phyloP scores from a whole-genome alignment of 92 coral and sea anemone genomes.

The Paramuricea clavata region DNA sequence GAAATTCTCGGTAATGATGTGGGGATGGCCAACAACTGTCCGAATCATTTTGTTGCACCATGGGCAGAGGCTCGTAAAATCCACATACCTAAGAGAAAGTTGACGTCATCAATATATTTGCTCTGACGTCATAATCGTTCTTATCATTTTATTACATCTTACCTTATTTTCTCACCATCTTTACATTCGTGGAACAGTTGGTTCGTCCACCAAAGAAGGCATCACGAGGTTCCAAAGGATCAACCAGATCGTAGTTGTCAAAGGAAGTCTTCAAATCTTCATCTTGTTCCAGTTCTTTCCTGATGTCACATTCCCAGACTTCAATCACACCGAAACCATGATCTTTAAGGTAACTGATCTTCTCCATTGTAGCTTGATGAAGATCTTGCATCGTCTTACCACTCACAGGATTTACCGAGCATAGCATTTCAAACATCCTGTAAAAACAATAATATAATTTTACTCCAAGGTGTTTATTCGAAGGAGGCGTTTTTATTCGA shows the following conservation, averaged over 20 bases:
- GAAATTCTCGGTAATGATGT: slow-evolving; percentile 47
- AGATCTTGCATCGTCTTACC: slow-evolving; percentile 42
- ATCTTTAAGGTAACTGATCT: not conserved
- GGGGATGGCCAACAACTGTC: slow-evolving; percentile 54
- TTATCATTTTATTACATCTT: too few species aligned
- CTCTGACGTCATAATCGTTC: too few species aligned
- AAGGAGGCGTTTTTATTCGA: too few species aligned
- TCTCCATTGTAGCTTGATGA: slow-evolving; percentile 37
- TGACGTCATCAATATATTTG: too few species aligned
- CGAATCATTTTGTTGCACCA: slow-evolving; percentile 44
- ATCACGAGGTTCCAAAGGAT: slow-evolving; percentile 56
- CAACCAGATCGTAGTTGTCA: slow-evolving; percentile 21
- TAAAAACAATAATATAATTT: too few species aligned
- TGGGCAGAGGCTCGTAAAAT: slow-evolving; percentile 32
- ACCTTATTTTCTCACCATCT: slow-evolving; percentile 42
- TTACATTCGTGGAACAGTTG: slow-evolving; percentile 37
- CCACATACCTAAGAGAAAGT: not conserved
- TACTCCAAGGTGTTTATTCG: too few species aligned
- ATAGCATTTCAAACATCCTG: not conserved
- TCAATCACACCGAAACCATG: slow-evolving; percentile 43
- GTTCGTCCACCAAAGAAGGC: slow-evolving; percentile 53
- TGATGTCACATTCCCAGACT: slow-evolving; percentile 66
- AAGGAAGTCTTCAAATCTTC: slow-evolving; percentile 25
- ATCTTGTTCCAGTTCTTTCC: not conserved
- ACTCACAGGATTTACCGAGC: not conserved